Conservation (phyloP, 2,113 vertebrate species). For the Sterna hirundo region DNA sequence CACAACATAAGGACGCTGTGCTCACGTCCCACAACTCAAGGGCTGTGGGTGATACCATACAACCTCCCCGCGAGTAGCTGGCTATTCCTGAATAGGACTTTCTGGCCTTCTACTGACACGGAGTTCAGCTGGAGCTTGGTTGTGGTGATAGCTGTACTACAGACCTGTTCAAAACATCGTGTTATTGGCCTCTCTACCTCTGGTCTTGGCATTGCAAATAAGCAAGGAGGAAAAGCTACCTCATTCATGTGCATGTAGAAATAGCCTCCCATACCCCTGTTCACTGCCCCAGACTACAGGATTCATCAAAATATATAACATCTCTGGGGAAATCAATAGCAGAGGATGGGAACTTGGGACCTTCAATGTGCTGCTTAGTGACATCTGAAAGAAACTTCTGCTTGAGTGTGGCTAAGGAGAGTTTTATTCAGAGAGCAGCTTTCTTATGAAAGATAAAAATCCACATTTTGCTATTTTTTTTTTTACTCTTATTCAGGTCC, state of each 20-base stretch:
- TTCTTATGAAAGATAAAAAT: neutral
- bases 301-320: neutral
- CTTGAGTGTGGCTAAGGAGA: neutral
- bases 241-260: neutral
- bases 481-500: neutral
- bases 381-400: neutral
- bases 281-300: neutral
- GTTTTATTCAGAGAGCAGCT: neutral
- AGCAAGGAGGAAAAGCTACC: neutral
- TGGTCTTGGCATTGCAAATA: neutral
- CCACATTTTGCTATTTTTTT: neutral
- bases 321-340: neutral
- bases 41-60: neutral
- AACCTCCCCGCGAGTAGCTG: neutral
- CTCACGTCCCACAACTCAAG: rapidly evolving
- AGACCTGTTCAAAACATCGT: neutral
- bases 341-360: neutral
- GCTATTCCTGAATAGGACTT: neutral
- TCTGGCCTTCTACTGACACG: neutral
- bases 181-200: neutral
- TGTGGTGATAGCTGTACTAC: neutral
- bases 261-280: neutral
- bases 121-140: neutral
- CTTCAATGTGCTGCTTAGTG: neutral
- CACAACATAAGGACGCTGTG: neutral